These are phyloP conservation scores for Philaethria dido DNA, from an alignment of 2,888 invertebrate species.

Conservation along the genomic window DNA sequence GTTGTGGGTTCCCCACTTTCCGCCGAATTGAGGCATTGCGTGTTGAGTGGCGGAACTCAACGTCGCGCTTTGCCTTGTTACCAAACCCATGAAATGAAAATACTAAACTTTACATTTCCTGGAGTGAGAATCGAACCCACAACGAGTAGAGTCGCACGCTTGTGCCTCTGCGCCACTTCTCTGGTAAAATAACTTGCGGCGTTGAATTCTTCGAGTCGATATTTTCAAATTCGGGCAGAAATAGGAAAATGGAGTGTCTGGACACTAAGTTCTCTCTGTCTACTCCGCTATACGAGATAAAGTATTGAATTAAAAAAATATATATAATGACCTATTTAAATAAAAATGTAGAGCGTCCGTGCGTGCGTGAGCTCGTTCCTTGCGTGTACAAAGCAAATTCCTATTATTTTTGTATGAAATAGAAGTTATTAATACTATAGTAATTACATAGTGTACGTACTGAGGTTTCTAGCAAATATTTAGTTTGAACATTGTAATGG, in stretches of 20 bases:
- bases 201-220: too few relatives aligned
- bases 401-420: slow-evolving; percentile 8
- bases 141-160: too few relatives aligned
- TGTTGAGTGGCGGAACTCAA: too few relatives aligned
- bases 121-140: too few relatives aligned
- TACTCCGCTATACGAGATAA: background rate
- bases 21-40: too few relatives aligned
- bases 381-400: background rate
- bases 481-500: background rate
- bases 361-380: background rate
- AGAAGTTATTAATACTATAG: background rate
- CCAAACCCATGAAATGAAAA: too few relatives aligned
- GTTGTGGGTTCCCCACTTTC: too few relatives aligned
- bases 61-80: too few relatives aligned
- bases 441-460: background rate
- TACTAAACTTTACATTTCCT: too few relatives aligned
- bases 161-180: too few relatives aligned
- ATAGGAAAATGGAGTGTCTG: background rate
- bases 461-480: slow-evolving; percentile 5
- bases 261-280: background rate
- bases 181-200: too few relatives aligned
- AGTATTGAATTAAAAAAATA: background rate
- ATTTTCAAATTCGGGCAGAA: too few relatives aligned
- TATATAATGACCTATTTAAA: background rate
- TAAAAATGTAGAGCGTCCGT: background rate